Evolutionary conservation across 2,888 invertebrate genomes (phyloP), one percentile per base, ranked within the genome.

Genomic region (Chorisops tibialis): DNA sequence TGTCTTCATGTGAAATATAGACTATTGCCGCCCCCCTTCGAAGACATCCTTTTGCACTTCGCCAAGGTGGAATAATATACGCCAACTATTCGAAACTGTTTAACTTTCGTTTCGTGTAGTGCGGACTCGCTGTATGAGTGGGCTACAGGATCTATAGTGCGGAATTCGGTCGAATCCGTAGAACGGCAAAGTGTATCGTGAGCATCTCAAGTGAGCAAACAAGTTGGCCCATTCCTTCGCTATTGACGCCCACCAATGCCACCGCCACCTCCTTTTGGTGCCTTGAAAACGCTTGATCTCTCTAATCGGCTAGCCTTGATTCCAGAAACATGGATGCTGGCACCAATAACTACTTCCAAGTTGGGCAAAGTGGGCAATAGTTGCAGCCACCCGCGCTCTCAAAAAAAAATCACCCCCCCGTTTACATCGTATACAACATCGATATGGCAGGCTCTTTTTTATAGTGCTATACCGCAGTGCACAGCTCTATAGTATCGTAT

Each of bases 281-380:
- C 45, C 56, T 43, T 45, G n/a, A 30, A 56, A 56, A 39, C 18
- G n/a, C 37, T 24, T 30, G 48, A 59, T 48, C 63, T 38, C 14
- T 21, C 45, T 47, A 61, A 62, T 62, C 62, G 59, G 59, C 41
- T 59, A 59, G 54, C 54, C 48, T 56, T 54, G 58, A 59, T 64
- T 60, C 11, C 59, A 35, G 47, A 45, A 59, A 61, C 61, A 47
- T 43, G 59, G 14, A 59, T 41, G 41, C 51, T 60, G 49, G 59
- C 63, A 49, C 16, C 39, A 51, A 63, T 63, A 60, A 56, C 54
- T 49, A 48, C 43, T 63, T 54, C 38, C 38, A 30, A 62, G 50
- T 49, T 49, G 59, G 37, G 43, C 30, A 50, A 49, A 39, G 52
- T 38, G 24, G 35, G 24, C 50, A 58, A 43, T 30, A 38, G 51